Percentiles rank a stretch among this genome's conserved stretches.
These are phyloP conservation scores for Oriolus oriolus DNA, from an alignment of 2,113 vertebrate species.

Conservation along the genomic window DNA sequence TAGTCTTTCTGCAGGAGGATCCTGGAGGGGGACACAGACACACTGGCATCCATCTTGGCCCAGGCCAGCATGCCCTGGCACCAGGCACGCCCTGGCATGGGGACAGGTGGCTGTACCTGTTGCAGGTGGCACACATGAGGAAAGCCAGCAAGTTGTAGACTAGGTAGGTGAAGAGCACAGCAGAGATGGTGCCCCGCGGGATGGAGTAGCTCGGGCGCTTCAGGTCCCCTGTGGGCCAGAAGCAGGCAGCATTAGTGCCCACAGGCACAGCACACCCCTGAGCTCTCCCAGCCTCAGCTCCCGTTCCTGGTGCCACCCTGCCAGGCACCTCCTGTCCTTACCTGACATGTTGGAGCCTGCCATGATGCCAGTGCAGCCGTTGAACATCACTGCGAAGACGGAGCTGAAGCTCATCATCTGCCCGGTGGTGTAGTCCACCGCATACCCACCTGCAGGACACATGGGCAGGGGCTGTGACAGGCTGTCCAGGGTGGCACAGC, in stretches of 20 bases:
- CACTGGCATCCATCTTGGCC: accelerated
- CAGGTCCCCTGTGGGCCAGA: constrained; percentile 75
- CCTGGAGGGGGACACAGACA: constrained; percentile 39
- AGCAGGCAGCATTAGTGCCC: background rate
- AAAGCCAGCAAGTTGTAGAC: constrained; percentile 82
- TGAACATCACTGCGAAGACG: constrained; percentile 14
- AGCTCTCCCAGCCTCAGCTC: background rate
- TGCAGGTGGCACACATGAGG: constrained; percentile 84
- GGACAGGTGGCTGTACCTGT: constrained; percentile 63
- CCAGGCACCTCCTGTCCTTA: background rate
- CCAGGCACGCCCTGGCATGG: background rate
- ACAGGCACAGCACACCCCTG: background rate
- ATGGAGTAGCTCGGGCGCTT: constrained; percentile 88
- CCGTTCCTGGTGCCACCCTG: background rate
- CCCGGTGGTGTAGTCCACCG: background rate
- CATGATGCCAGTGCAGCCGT: constrained; percentile 21
- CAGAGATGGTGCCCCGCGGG: constrained; percentile 87
- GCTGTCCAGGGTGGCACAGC: background rate
- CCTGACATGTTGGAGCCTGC: constrained; percentile 48
- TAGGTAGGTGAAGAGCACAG: constrained; percentile 88
- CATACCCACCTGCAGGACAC: constrained; percentile 71
- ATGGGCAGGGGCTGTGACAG: background rate
- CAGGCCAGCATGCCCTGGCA: background rate
- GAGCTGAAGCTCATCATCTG: constrained; percentile 42
- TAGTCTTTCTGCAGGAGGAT: constrained; percentile 84